A percentile compares a stretch with the other conserved stretches of the same genome.
Evolutionary conservation across 2,888 invertebrate genomes (phyloP).

Genomic region (Orthosia incerta): DNA sequence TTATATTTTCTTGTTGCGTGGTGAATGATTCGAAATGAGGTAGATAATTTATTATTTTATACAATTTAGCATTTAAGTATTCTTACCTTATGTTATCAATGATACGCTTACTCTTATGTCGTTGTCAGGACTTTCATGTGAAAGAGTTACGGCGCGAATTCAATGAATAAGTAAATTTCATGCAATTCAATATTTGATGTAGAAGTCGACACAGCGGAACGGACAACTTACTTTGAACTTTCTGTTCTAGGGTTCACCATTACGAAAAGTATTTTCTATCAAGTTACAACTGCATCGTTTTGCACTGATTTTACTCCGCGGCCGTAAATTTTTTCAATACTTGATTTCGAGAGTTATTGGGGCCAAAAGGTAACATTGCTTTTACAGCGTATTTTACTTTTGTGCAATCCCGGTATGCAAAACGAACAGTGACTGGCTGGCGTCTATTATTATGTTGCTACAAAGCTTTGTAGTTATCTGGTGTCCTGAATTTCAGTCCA

Average conservation of each 20-base stretch:
- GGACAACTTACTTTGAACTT: slow-evolving; percentile 60
- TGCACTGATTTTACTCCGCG: slow-evolving; percentile 30
- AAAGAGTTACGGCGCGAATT: slow-evolving; percentile 50
- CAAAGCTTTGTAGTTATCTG: slow-evolving; percentile 16
- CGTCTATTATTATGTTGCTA: neutral
- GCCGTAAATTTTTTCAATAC: slow-evolving; percentile 13
- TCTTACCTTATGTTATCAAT: too few relatives aligned
- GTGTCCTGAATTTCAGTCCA: neutral
- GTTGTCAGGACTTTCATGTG: slow-evolving; percentile 31
- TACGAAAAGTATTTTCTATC: slow-evolving; percentile 57
- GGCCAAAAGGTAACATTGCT: neutral
- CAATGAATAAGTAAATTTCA: slow-evolving; percentile 70
- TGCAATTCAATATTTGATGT: slow-evolving; percentile 63
- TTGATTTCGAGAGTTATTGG: slow-evolving; percentile 2
- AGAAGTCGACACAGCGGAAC: slow-evolving; percentile 54
- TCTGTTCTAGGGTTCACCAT: slow-evolving; percentile 53
- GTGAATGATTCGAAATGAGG: slow-evolving; percentile 21
- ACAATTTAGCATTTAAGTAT: neutral
- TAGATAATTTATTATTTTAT: neutral
- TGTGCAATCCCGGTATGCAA: neutral
- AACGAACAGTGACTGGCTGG: neutral
- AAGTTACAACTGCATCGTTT: slow-evolving; percentile 56
- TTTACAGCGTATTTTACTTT: neutral
- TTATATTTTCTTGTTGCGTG: slow-evolving; percentile 39
- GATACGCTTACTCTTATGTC: slow-evolving; percentile 17